Percentiles rank a stretch among this genome's conserved stretches.
Conservation (phyloP, 2,113 vertebrate species). For the Podarcis cretensis region DNA sequence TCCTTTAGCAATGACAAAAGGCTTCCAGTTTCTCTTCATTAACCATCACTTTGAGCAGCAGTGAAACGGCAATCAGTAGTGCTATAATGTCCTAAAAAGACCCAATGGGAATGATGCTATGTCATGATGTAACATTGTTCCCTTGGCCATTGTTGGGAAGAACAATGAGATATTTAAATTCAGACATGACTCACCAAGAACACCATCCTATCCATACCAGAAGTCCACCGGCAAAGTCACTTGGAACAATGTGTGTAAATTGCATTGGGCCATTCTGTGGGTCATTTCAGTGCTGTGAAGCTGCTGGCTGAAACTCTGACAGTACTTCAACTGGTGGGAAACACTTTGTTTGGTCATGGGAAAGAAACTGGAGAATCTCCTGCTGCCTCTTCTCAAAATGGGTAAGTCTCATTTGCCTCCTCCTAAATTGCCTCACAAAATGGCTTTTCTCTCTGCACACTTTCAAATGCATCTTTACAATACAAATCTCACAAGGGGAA, state of each 20-base stretch:
- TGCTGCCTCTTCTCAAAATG: background rate
- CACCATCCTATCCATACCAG: too few species aligned
- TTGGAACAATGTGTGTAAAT: background rate
- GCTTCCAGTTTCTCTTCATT: background rate
- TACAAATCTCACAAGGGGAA: background rate
- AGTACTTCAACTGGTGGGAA: background rate
- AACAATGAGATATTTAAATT: too few species aligned
- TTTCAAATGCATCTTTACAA: background rate
- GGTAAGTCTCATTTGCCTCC: background rate
- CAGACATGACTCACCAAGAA: too few species aligned
- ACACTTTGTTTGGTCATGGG: background rate
- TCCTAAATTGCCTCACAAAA: too few species aligned
- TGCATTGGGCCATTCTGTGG: background rate
- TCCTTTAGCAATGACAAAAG: background rate
- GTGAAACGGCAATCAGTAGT: background rate
- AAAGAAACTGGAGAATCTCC: background rate
- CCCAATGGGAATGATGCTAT: background rate
- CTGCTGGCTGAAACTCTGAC: background rate
- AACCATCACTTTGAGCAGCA: background rate
- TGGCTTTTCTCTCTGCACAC: background rate
- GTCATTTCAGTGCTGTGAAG: background rate
- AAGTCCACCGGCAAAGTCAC: too few species aligned
- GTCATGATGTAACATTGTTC: background rate
- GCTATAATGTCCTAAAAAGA: too few species aligned
- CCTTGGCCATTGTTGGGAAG: background rate